These are phyloP conservation scores for Oasisia sp. DNA, from an alignment of 2,888 invertebrate species.

Conservation along the genomic window DNA sequence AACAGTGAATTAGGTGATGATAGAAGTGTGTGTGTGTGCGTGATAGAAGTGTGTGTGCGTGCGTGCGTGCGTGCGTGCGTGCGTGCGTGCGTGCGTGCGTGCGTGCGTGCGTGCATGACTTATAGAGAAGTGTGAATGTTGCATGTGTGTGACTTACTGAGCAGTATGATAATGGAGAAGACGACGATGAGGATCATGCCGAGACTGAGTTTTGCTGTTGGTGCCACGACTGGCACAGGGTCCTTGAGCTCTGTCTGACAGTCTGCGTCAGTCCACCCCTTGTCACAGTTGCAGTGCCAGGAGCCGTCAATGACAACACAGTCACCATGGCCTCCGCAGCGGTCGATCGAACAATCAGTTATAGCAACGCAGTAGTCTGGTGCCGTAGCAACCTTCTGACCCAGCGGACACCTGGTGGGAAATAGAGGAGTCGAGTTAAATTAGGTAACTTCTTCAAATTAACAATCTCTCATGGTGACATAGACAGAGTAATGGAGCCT, in stretches of 20 bases:
- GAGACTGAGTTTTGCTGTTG: slow-evolving; percentile 76
- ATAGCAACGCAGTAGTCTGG: slow-evolving; percentile 33
- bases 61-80: not conserved
- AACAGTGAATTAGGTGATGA: too few relatives aligned
- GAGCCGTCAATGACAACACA: slow-evolving; percentile 36
- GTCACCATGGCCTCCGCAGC: slow-evolving; percentile 38
- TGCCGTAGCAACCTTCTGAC: not conserved
- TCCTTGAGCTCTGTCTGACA: slow-evolving; percentile 49
- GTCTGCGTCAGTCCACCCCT: slow-evolving; percentile 86
- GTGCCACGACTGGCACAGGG: not conserved
- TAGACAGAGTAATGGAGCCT: not conserved
- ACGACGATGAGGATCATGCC: slow-evolving; percentile 97
- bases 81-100: not conserved
- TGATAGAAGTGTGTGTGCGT: not conserved
- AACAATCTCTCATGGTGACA: not conserved
- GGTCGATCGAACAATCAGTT: slow-evolving; percentile 34
- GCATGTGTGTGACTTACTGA: not conserved
- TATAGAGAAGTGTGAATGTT: not conserved
- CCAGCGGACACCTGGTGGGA: not conserved
- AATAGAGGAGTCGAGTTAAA: not conserved
- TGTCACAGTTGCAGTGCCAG: slow-evolving; percentile 85
- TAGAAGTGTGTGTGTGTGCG: not conserved
- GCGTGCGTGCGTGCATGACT: not conserved
- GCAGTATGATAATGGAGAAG: slow-evolving; percentile 91
- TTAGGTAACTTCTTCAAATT: not conserved